Evolutionary conservation across 23 tunicate species (phyloP).

Genomic region (Trididemnum miniatum): DNA sequence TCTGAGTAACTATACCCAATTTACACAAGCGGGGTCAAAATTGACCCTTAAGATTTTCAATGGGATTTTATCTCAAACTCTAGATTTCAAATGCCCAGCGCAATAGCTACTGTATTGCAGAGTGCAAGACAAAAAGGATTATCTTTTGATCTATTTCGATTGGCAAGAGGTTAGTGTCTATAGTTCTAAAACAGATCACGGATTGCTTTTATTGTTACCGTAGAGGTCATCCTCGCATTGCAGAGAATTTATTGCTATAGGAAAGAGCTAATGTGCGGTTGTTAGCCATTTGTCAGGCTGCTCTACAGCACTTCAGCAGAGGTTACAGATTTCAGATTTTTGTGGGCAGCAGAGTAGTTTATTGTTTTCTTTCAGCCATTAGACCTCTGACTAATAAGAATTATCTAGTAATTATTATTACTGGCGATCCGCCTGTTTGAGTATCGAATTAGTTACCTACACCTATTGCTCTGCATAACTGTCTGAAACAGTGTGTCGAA

Average conservation of each 20-base stretch:
- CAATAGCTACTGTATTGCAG: neutral
- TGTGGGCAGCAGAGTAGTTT: conserved; percentile 6
- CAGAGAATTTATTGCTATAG: neutral
- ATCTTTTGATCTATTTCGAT: conserved; percentile 15
- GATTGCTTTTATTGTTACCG: neutral
- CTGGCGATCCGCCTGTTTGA: neutral
- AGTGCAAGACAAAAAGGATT: neutral
- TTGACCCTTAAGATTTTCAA: neutral
- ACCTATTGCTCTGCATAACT: conserved; percentile 9
- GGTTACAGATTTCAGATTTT: neutral
- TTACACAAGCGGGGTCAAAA: neutral
- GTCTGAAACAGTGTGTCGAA: no score
- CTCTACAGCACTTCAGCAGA: neutral
- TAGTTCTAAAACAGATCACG: no score
- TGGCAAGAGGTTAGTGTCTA: neutral
- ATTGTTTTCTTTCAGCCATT: neutral
- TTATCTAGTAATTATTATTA: conserved; percentile 7
- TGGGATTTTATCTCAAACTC: conserved; percentile 4
- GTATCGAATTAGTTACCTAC: neutral
- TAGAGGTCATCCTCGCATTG: neutral
- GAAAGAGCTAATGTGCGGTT: no score
- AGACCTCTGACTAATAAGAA: neutral
- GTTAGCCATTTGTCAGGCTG: neutral
- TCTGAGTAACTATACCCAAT: neutral
- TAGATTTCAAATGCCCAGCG: neutral